These are phyloP conservation scores for Akabosia matsudoensis DNA, from an alignment of 1,140 invertebrate species.

Conservation along the genomic window DNA sequence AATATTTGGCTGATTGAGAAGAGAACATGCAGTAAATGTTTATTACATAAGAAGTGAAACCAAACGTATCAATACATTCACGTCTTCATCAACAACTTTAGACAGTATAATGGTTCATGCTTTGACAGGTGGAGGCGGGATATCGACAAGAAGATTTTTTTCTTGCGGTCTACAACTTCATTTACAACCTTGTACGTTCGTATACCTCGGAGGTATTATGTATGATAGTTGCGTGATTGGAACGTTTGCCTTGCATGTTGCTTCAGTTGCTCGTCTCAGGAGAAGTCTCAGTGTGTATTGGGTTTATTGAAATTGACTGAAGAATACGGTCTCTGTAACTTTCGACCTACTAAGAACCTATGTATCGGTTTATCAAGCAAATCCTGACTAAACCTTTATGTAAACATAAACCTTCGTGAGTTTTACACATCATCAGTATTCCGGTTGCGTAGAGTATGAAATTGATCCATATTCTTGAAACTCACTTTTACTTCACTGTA, in stretches of 20 bases:
- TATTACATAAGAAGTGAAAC: neutral
- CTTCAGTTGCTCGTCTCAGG: too few species aligned
- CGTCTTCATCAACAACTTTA: neutral
- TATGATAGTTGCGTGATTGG: too few species aligned
- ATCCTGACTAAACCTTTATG: neutral
- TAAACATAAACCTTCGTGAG: neutral
- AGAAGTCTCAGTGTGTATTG: too few species aligned
- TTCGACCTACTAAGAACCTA: neutral
- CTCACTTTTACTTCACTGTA: neutral
- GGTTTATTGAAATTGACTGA: too few species aligned
- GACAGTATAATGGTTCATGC: slow-evolving; percentile 8
- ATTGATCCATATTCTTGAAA: slow-evolving; percentile 3
- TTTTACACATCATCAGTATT: neutral
- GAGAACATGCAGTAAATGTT: neutral
- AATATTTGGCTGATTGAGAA: neutral
- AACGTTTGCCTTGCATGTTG: too few species aligned
- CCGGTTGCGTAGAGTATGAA: neutral
- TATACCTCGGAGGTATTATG: neutral
- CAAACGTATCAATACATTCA: neutral
- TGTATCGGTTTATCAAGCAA: neutral
- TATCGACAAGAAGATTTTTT: neutral
- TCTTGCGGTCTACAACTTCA: neutral
- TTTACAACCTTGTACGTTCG: neutral
- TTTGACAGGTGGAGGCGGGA: neutral
- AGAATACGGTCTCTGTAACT: too few species aligned